Evolutionary conservation across 1,140 invertebrate species (phyloP), one percentile per base, ranked within the genome.

Genomic region (Diorhabda elongata): DNA sequence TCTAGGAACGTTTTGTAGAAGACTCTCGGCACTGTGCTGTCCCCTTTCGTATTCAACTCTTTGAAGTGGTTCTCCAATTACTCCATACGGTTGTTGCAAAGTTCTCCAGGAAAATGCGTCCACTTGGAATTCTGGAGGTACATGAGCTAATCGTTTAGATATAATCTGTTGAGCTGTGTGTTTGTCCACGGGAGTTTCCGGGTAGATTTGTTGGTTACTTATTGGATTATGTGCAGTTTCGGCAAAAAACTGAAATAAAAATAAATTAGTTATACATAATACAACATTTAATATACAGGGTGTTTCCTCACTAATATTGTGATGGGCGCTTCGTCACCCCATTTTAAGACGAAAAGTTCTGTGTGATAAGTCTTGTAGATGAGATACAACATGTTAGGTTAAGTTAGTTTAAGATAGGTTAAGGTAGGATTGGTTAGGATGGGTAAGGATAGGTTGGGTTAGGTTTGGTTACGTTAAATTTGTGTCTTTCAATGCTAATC

Each of bases 151-250:
- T 2, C 68, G 64, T 42, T 74, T 69, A 9, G 70, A 69, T 42
- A 77, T 65, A 45, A 77, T 74, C n/a, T 76, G 75, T 60, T 75
- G 73, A 2, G 74, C 74, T 41, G 42, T 69, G 4, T 61, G 66
- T 57, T 4, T 84, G 84, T 68, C 89, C 84, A 65, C 7, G 5
- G 72, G 74, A 26, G 45, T 26, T 43, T 77, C 74, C 3, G 67
- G 71, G 44, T 69, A 67, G 42, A 65, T n/a, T 56, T 62, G 64
- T 78, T 89, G 90, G 83, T 94, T 94, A 69, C 91, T 90, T 80
- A 92, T 89, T 43, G 92, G 92, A 78, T 93, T 92, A 79, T 95
- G 91, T 3, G 92, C 93, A 60, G 91, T 92, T 79, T 93, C 92
- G 64, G 91, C 89, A 80, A 94, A 95, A 83, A 93, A 93, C 92